phyloP scores from a whole-genome alignment of 2,888 invertebrate species.

The Selenia dentaria region DNA sequence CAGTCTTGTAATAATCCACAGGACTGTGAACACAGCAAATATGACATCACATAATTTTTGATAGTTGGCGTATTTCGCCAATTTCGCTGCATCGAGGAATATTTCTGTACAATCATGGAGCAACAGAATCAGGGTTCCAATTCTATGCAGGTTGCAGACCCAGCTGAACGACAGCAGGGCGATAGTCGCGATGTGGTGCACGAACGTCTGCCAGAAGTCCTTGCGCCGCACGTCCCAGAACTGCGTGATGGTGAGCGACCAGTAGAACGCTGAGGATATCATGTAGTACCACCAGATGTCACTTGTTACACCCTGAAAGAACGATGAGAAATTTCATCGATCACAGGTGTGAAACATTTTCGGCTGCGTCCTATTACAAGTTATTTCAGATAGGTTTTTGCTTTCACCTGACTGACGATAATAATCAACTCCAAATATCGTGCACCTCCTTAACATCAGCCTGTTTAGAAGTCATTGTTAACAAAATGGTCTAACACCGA shows the following conservation, averaged over 20 bases:
- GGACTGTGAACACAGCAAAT: constrained; percentile 94
- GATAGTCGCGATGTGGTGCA: constrained; percentile 98
- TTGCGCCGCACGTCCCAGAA: constrained; percentile 97
- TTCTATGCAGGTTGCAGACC: constrained; percentile 96
- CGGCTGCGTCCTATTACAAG: no score
- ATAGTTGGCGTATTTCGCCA: constrained; percentile 96
- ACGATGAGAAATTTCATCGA: no score
- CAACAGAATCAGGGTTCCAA: constrained; percentile 95
- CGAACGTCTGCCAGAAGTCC: constrained; percentile 99
- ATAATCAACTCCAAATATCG: no score
- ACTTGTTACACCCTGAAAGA: constrained; percentile 88
- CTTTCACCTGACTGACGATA: no score
- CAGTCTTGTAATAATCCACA: constrained; percentile 96
- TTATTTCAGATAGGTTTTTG: no score
- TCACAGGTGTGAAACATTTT: no score
- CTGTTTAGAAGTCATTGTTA: no score
- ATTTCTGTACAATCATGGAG: constrained; percentile 96
- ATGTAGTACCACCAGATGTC: constrained; percentile 99
- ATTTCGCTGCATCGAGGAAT: constrained; percentile 96
- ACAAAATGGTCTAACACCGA: no score
- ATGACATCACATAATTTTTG: constrained; percentile 94
- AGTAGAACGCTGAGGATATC: constrained; percentile 97
- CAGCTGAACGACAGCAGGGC: constrained; percentile 96
- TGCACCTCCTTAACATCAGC: no score
- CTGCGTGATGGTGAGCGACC: constrained; percentile 96